These are phyloP conservation scores for Epinephelus fuscoguttatus DNA, from an alignment of 2,113 vertebrate genomes.

Conservation along the genomic window DNA sequence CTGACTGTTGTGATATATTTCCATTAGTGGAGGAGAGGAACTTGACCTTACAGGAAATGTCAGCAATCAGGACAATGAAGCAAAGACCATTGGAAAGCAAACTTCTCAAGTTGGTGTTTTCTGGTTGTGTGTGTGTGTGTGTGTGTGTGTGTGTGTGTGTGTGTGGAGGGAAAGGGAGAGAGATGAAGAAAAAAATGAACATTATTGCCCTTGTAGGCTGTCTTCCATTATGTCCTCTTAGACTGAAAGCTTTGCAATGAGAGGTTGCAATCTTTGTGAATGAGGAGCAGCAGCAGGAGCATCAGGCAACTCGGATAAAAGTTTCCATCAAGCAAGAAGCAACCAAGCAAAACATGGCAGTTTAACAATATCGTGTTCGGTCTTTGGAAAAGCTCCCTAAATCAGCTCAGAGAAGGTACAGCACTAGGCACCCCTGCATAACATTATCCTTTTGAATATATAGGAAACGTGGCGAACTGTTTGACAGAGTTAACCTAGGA, in stretches of 20 bases:
- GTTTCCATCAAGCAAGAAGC: slow-evolving; percentile 59
- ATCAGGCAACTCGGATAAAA: slow-evolving; percentile 11
- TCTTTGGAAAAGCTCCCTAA: slow-evolving; percentile 59
- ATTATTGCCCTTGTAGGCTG: neutral
- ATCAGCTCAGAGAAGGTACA: slow-evolving; percentile 75
- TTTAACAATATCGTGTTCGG: slow-evolving; percentile 37
- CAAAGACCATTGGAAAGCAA: neutral
- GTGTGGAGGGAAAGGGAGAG: neutral
- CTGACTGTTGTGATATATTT: neutral
- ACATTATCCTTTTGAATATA: neutral
- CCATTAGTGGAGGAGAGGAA: slow-evolving; percentile 43
- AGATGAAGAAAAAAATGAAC: neutral
- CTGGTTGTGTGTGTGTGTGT: neutral
- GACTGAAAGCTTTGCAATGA: slow-evolving; percentile 62
- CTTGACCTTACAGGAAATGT: slow-evolving; percentile 41
- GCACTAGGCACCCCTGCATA: neutral
- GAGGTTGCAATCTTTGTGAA: slow-evolving; percentile 43
- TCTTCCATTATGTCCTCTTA: neutral
- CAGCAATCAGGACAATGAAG: slow-evolving; percentile 40
- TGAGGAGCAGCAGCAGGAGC: slow-evolving; percentile 48
- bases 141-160: neutral
- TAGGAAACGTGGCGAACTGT: neutral
- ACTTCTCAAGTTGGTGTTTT: slow-evolving; percentile 39
- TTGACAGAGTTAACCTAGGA: neutral
- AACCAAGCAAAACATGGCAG: slow-evolving; percentile 31